Conservation (phyloP, 2,797 vertebrate genomes). For the Paratrypauchen microcephalus region DNA sequence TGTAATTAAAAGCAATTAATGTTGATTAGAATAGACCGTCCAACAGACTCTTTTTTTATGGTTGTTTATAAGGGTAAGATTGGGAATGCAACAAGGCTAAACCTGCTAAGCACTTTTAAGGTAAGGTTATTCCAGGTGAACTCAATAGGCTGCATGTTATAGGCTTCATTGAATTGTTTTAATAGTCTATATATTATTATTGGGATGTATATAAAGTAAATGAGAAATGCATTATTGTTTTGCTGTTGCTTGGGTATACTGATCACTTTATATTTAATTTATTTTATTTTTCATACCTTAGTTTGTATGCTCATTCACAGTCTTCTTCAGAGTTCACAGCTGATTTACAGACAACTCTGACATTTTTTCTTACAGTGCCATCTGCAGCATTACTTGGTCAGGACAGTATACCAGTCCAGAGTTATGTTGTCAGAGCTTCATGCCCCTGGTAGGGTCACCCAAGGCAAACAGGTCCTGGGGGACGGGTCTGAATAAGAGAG, state of each 20-base stretch:
- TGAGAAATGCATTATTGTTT: not conserved
- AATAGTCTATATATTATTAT: not conserved
- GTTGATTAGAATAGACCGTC: not conserved
- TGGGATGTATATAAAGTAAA: not conserved
- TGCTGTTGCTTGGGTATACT: not conserved
- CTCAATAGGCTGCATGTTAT: not conserved
- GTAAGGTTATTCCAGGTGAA: not conserved
- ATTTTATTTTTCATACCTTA: no score
- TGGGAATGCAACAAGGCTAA: constrained; percentile 1
- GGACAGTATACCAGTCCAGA: no score
- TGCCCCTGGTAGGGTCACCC: no score
- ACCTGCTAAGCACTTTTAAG: not conserved
- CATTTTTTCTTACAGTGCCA: no score
- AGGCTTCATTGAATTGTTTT: not conserved
- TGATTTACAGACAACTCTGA: no score
- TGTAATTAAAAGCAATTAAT: constrained; percentile 10
- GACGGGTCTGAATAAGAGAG: no score
- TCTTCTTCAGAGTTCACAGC: no score
- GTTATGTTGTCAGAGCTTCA: no score
- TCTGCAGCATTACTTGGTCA: no score
- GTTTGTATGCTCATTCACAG: no score
- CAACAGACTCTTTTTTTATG: not conserved
- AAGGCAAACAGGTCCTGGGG: no score
- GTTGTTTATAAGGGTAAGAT: not conserved
- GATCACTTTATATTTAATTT: not conserved